Conservation (phyloP, 2,113 vertebrate genomes). For the Eublepharis macularius region DNA sequence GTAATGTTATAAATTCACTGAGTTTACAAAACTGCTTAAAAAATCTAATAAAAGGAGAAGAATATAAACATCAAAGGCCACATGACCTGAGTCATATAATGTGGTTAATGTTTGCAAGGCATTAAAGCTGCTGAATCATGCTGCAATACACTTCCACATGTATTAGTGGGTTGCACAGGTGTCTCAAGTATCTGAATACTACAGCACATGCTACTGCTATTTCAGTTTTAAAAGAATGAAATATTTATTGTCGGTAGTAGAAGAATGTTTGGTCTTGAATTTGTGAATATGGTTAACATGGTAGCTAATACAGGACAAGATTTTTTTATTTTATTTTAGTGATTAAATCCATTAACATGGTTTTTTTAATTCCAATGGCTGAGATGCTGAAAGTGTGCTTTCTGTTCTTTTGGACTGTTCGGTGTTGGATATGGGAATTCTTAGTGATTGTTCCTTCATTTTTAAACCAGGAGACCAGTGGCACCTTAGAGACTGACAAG, state of each 20-base stretch:
- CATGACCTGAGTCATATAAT: not conserved
- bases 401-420: not conserved
- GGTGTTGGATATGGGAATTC: not conserved
- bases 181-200: not conserved
- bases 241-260: too few relatives aligned
- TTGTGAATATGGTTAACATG: not conserved
- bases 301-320: not conserved
- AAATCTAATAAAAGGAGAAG: not conserved
- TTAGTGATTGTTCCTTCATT: too few relatives aligned
- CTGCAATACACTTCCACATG: not conserved
- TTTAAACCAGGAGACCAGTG: too few relatives aligned
- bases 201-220: too few relatives aligned
- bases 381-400: not conserved
- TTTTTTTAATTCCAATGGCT: too few relatives aligned
- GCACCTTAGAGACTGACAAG: too few relatives aligned
- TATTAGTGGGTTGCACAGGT: not conserved
- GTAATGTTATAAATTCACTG: not conserved
- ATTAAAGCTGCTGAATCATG: not conserved
- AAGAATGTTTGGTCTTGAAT: not conserved
- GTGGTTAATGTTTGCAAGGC: not conserved
- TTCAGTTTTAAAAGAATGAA: too few relatives aligned
- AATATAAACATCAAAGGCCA: not conserved
- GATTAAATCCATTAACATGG: not conserved
- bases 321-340: not conserved
- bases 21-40: not conserved